Conservation (phyloP, 2,797 vertebrate genomes). For the Salmo trutta region DNA sequence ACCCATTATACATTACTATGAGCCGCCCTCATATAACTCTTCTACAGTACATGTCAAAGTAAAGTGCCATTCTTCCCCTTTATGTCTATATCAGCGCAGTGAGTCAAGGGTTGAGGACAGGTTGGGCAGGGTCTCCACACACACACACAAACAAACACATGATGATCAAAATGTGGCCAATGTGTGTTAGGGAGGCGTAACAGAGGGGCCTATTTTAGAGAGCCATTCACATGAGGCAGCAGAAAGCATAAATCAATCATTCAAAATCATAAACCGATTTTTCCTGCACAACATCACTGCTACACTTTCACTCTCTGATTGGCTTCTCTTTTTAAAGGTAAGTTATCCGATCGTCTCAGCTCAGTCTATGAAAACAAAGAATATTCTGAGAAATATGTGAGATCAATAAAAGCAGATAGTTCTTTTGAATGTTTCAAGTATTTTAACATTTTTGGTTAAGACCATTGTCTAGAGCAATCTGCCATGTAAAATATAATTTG, state of each 20-base stretch:
- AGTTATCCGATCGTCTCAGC: conserved; percentile 14
- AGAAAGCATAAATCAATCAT: conserved; percentile 47
- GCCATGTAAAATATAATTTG: conserved; percentile 43
- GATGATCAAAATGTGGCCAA: conserved; percentile 17
- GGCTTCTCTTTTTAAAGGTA: conserved; percentile 46
- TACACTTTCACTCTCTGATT: conserved; percentile 24
- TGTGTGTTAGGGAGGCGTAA: conserved; percentile 37
- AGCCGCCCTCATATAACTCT: no score
- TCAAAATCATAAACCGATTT: conserved; percentile 36
- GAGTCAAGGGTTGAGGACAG: neutral
- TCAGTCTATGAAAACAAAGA: neutral
- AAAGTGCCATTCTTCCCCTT: neutral
- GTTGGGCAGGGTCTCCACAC: neutral
- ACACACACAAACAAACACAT: conserved; percentile 15
- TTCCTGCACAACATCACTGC: conserved; percentile 23
- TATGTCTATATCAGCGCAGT: neutral
- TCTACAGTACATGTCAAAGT: no score
- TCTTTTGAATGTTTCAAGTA: conserved; percentile 39
- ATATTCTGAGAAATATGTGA: conserved; percentile 13
- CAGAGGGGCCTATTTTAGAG: conserved; percentile 49
- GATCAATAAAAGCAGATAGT: conserved; percentile 24
- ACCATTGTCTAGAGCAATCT: conserved; percentile 2
- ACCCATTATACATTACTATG: no score
- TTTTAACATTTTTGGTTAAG: neutral
- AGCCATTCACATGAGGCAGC: conserved; percentile 32